Percentiles rank a stretch among this genome's conserved stretches.
These are phyloP conservation scores for Heliornis fulica DNA, from an alignment of 2,113 vertebrate genomes.

Conservation along the genomic window DNA sequence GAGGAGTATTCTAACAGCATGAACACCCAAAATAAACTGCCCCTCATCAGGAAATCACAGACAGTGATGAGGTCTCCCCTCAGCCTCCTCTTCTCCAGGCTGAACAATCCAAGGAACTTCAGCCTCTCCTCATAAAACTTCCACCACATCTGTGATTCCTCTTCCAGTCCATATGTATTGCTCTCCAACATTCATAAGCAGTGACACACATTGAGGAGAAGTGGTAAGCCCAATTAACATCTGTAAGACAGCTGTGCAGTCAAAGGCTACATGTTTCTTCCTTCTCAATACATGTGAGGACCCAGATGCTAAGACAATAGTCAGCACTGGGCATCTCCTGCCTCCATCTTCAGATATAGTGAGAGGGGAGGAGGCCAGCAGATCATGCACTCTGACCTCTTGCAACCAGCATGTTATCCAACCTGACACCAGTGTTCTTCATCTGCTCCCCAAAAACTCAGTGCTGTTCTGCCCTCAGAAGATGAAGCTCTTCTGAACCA, in stretches of 20 bases:
- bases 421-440: fast-evolving
- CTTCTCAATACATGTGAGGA: not conserved
- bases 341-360: not conserved
- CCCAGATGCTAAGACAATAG: not conserved
- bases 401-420: not conserved
- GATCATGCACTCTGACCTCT: not conserved
- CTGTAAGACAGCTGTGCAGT: not conserved
- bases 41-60: no score
- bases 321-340: not conserved
- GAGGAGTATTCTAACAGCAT: not conserved
- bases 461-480: not conserved
- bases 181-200: not conserved
- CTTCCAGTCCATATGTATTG: not conserved
- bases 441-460: not conserved
- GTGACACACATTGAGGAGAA: not conserved
- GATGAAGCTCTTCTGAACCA: not conserved
- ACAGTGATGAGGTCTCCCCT: no score
- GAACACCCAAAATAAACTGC: not conserved
- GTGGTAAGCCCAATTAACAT: not conserved
- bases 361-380: not conserved
- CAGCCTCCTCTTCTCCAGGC: no score
- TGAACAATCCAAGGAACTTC: no score
- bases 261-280: not conserved
- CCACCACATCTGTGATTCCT: not conserved
- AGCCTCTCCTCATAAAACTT: no score